phyloP scores from a whole-genome alignment of 2,113 vertebrate genomes.

The Hypomesus transpacificus region DNA sequence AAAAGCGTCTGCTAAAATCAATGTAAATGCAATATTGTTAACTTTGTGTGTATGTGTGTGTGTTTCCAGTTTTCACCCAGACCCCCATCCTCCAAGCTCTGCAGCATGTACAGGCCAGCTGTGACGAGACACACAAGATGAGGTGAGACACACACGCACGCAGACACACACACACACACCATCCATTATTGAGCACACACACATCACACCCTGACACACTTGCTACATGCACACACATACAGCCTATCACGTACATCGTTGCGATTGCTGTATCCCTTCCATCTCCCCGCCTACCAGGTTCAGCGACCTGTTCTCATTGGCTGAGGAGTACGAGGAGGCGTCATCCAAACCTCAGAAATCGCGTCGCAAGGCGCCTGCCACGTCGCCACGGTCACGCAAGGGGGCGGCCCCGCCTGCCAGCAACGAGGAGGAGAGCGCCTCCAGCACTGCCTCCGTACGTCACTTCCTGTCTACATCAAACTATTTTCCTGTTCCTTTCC shows the following conservation, averaged over 20 bases:
- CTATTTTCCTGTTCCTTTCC: neutral
- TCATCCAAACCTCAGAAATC: slow-evolving; percentile 85
- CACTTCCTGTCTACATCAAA: slow-evolving; percentile 4
- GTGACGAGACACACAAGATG: slow-evolving; percentile 94
- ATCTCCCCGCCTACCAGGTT: slow-evolving; percentile 67
- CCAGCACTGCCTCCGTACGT: slow-evolving; percentile 86
- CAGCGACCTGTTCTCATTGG: slow-evolving; percentile 89
- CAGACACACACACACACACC: slow-evolving; percentile 62
- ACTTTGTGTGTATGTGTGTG: too few species aligned
- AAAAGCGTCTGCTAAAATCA: too few species aligned
- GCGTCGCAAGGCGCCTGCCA: slow-evolving; percentile 82
- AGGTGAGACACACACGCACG: slow-evolving; percentile 66
- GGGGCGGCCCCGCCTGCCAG: slow-evolving; percentile 79
- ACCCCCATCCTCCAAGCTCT: slow-evolving; percentile 93
- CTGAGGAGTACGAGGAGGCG: slow-evolving; percentile 91
- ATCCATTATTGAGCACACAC: neutral
- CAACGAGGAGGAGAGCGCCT: slow-evolving; percentile 85
- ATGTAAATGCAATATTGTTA: too few species aligned
- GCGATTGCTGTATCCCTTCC: neutral
- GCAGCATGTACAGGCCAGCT: slow-evolving; percentile 95
- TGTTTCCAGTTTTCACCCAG: slow-evolving; percentile 83
- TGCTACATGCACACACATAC: too few species aligned
- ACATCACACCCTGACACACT: neutral
- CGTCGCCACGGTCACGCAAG: slow-evolving; percentile 84
- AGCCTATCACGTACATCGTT: too few species aligned